Evolutionary conservation across 2,797 vertebrate species (phyloP).

Genomic region (Halcyon smyrnensis): DNA sequence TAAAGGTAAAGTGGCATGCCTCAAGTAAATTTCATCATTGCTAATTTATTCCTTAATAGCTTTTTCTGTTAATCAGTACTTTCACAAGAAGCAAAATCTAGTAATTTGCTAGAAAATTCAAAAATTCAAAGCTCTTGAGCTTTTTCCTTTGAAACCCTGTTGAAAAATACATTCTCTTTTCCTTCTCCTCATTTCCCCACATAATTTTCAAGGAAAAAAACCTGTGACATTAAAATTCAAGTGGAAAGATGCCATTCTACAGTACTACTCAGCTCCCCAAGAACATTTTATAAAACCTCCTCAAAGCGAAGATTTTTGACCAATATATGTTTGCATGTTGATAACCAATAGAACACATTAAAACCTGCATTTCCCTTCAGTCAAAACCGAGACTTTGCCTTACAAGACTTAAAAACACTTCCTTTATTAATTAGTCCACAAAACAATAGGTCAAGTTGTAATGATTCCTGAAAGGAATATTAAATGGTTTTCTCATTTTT

Average conservation of each 20-base stretch:
- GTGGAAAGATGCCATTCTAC: neutral
- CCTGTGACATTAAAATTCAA: neutral
- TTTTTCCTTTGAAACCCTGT: neutral
- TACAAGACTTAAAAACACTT: neutral
- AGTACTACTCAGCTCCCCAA: neutral
- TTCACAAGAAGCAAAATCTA: neutral
- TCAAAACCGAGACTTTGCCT: neutral
- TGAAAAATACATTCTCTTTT: neutral
- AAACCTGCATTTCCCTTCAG: neutral
- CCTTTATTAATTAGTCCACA: neutral
- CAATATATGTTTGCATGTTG: neutral
- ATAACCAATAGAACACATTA: neutral
- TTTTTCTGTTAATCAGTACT: slow-evolving; percentile 8
- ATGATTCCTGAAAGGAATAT: neutral
- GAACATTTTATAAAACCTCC: neutral
- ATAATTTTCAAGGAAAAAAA: neutral
- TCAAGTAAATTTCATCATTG: neutral
- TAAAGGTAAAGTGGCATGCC: neutral
- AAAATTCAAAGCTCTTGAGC: slow-evolving; percentile 25
- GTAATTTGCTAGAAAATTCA: no score
- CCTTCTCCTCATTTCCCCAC: neutral
- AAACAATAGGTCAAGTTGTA: neutral
- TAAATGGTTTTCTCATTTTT: neutral
- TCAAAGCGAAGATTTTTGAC: neutral
- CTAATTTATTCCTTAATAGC: slow-evolving; percentile 20